A percentile compares a stretch with the other conserved stretches of the same genome.
Conservation (phyloP, 2,888 invertebrate species). For the Choreutis nemorana region DNA sequence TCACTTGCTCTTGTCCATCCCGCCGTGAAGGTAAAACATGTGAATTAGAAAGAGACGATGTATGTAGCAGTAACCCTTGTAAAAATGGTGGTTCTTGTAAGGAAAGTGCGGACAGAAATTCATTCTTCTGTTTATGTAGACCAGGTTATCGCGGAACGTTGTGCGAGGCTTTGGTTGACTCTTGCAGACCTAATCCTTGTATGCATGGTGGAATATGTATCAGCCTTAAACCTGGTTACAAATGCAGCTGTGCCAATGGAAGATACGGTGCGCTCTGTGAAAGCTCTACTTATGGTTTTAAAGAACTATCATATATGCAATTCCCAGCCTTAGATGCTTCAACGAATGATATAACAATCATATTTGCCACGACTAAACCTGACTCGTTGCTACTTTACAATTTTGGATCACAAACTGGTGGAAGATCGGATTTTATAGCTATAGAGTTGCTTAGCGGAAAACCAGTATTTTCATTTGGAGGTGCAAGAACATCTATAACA, state of each 20-base stretch:
- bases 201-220: slow-evolving; percentile 88
- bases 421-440: slow-evolving; percentile 91
- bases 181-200: slow-evolving; percentile 94
- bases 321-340: slow-evolving; percentile 86
- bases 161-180: slow-evolving; percentile 88
- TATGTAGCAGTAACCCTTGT: slow-evolving; percentile 86
- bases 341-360: slow-evolving; percentile 90
- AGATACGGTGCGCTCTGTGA: slow-evolving; percentile 92
- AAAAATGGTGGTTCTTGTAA: slow-evolving; percentile 92
- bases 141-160: slow-evolving; percentile 91
- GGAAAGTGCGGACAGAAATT: slow-evolving; percentile 85
- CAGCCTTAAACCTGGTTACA: slow-evolving; percentile 86
- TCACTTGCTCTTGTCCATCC: slow-evolving; percentile 81
- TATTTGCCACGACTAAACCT: slow-evolving; percentile 88
- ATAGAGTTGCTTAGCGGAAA: slow-evolving; percentile 86
- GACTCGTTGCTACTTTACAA: slow-evolving; percentile 91
- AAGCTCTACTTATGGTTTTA: slow-evolving; percentile 88
- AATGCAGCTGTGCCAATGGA: slow-evolving; percentile 85
- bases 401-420: slow-evolving; percentile 87
- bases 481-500: slow-evolving; percentile 87
- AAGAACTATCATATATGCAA: slow-evolving; percentile 87
- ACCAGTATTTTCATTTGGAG: slow-evolving; percentile 90
- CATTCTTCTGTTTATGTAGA: slow-evolving; percentile 91
- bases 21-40: slow-evolving; percentile 84
- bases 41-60: slow-evolving; percentile 83